Base-by-base conservation (phyloP, 2,113 vertebrate species). In the Dasyurus viverrinus region DNA sequence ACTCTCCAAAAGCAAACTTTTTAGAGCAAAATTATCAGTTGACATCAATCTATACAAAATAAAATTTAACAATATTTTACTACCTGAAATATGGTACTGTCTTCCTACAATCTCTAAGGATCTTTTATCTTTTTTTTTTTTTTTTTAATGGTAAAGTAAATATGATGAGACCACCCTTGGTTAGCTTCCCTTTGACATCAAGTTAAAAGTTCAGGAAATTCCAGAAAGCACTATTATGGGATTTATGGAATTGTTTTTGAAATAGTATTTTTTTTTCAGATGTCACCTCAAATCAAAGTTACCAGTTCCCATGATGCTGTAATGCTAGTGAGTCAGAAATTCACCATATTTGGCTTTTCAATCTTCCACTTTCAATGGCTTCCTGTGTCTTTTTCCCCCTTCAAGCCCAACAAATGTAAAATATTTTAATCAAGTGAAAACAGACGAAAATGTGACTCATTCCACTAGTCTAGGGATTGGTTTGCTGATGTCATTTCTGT, bases 401-500 rank as follows among this genome's bases (percentile, higher is more conserved):
- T 84, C 92, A 98, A 97, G 93, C 76, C 42, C 54, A 94, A 96
- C 92, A 97, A 98, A 98, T 89, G 94, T 97, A 47, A 98, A 98
- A 97, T 95, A 96, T 53, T 92, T 91, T 94, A 97, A 98, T 98
- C 97, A 98, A 98, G 90, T 98, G 96, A 96, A 98, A 98, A 96
- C 97, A 98, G 97, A 95, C 47, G 24, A 96, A 97, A 98, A 96
- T 90, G 90, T 98, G 97, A 98, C 93, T 98, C 98, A 98, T 98
- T 96, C n/a, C 95, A 2, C 93, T 96, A 0, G 0, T 96, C 93
- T 93, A 89, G 95, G 95, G 95, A 95, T 97, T 97, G 97, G 93
- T 93, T 96, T 98, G 98, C 96, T 98, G 97, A 98, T 98, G 97
- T 98, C 97, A 98, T 96, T 97, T 84, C 92, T 2, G 0, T 90